phyloP scores from a whole-genome alignment of 1,140 invertebrate genomes.

The Drosophila hydei region DNA sequence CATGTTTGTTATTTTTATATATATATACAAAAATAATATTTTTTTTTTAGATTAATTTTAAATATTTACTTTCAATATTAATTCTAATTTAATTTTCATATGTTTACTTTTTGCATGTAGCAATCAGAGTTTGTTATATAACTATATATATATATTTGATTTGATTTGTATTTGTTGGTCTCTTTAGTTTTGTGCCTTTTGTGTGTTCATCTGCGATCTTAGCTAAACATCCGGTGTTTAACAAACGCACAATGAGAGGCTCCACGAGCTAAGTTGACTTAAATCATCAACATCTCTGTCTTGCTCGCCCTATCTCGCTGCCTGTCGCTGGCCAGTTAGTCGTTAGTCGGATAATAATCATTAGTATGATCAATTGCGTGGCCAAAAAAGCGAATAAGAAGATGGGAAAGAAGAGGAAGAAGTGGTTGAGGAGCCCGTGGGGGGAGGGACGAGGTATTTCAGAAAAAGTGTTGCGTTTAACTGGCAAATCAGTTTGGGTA shows the following conservation, averaged over 20 bases:
- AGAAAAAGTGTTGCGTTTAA: conserved; percentile 81
- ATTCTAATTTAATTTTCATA: too few species aligned
- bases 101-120: background rate
- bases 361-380: conserved; percentile 75
- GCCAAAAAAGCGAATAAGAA: conserved; percentile 22
- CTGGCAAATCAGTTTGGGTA: conserved; percentile 73
- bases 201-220: conserved; percentile 38
- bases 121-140: background rate
- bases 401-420: background rate
- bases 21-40: too few species aligned
- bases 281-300: conserved; percentile 57
- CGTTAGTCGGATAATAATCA: conserved; percentile 71
- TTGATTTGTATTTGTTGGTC: background rate
- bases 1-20: too few species aligned
- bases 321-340: conserved; percentile 24
- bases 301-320: background rate
- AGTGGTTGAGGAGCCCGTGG: background rate
- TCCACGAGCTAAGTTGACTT: conserved; percentile 63
- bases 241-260: conserved; percentile 70
- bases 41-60: too few species aligned
- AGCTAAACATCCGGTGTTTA: conserved; percentile 77
- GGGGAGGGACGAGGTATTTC: conserved; percentile 9
- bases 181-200: background rate
- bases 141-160: background rate
- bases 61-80: too few species aligned